Conservation (phyloP, 2,888 invertebrate genomes). For the Glyphotaelius pellucidus region DNA sequence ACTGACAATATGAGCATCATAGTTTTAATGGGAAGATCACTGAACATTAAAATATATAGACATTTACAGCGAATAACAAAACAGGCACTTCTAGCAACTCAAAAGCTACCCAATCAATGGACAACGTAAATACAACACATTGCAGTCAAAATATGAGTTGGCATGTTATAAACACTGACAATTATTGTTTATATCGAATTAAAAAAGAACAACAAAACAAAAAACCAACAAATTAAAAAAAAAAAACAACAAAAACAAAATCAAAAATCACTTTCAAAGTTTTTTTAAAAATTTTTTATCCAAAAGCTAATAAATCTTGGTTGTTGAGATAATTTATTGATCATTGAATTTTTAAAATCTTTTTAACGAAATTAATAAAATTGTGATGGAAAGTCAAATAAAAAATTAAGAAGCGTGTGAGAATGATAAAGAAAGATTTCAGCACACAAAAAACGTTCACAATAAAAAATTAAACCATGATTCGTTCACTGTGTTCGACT, state of each 20-base stretch:
- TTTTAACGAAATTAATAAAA: neutral
- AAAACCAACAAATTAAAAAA: neutral
- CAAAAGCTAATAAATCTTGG: too few species aligned
- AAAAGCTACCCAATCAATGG: constrained; percentile 6
- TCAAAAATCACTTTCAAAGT: too few species aligned
- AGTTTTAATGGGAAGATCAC: neutral
- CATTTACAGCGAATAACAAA: constrained; percentile 2
- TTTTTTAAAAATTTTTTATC: too few species aligned
- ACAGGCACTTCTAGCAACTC: constrained; percentile 25
- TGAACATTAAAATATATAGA: neutral
- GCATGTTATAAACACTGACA: neutral
- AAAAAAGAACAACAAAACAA: neutral
- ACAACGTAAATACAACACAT: constrained; percentile 27
- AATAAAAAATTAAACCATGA: neutral
- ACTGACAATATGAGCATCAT: neutral
- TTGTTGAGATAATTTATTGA: too few species aligned
- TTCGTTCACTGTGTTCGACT: neutral
- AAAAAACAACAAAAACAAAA: neutral
- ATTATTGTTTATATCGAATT: neutral
- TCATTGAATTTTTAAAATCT: neutral
- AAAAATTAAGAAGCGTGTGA: neutral
- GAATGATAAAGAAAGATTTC: neutral
- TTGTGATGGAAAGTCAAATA: neutral
- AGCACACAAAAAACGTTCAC: neutral
- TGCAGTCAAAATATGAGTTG: constrained; percentile 23